These are phyloP conservation scores for Sceloporus tristichus DNA, from an alignment of 2,113 vertebrate genomes.

Conservation along the genomic window DNA sequence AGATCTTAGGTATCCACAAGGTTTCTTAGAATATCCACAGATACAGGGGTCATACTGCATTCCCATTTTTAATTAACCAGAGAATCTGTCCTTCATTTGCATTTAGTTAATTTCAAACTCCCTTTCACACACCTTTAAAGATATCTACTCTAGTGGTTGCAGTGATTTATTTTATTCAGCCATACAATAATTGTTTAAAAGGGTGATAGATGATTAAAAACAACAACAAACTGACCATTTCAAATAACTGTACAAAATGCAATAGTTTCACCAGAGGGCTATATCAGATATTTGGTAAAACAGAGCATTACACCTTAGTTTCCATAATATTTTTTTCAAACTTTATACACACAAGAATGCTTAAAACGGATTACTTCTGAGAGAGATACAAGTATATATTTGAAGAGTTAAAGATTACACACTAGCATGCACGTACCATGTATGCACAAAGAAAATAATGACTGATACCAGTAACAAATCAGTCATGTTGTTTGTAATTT, in stretches of 20 bases:
- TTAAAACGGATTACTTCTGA: background rate
- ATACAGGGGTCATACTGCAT: too few species aligned
- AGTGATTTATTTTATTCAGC: background rate
- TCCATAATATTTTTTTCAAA: background rate
- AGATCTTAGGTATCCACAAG: too few species aligned
- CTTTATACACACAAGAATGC: background rate
- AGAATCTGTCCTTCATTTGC: background rate
- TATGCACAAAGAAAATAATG: background rate
- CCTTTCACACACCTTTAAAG: background rate
- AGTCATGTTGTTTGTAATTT: background rate
- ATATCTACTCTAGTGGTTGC: background rate
- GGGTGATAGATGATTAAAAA: background rate
- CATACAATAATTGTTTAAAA: background rate
- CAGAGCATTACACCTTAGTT: background rate
- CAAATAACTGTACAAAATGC: background rate
- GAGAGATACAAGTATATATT: rapidly evolving
- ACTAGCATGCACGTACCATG: too few species aligned
- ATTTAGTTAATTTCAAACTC: background rate
- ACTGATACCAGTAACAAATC: constrained; percentile 31
- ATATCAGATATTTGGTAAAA: background rate
- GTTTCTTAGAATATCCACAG: too few species aligned
- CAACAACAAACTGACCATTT: background rate
- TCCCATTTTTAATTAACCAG: background rate
- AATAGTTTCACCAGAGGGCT: too few species aligned
- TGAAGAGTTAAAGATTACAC: background rate